phyloP scores from a whole-genome alignment of 2,888 invertebrate species.

The Eucera pruinosa region DNA sequence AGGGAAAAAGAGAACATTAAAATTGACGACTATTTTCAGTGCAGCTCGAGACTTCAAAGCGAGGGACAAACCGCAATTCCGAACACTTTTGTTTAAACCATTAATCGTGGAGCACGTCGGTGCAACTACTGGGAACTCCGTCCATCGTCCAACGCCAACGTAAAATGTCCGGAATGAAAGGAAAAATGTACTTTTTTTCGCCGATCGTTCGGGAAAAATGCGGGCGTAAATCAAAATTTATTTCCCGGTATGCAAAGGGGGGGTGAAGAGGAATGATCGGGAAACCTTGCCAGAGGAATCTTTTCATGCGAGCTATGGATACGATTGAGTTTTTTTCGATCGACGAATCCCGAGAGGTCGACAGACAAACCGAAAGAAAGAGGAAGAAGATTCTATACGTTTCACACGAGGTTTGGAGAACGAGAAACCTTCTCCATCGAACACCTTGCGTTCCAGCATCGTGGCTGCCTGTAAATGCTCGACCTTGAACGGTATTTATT shows the following conservation, averaged over 20 bases:
- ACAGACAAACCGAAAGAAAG: no score
- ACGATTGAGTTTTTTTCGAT: conserved; percentile 10
- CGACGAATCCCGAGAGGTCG: background rate
- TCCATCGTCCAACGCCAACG: background rate
- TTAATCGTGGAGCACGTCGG: conserved; percentile 20
- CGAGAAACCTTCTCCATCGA: conserved; percentile 24
- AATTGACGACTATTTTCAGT: background rate
- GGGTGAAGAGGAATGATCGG: background rate
- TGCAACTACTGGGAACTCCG: no score
- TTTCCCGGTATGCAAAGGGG: background rate
- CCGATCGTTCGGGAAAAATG: conserved; percentile 8
- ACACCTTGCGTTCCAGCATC: conserved; percentile 35
- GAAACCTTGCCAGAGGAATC: conserved; percentile 17
- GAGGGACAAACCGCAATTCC: background rate
- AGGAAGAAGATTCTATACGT: conserved; percentile 6
- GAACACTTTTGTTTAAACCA: conserved; percentile 25
- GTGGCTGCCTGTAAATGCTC: conserved; percentile 45
- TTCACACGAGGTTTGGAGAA: background rate
- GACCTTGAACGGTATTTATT: conserved; percentile 68
- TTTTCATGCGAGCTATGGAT: conserved; percentile 29
- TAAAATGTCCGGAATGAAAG: background rate
- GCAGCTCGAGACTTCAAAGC: conserved; percentile 33
- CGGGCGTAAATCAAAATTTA: conserved; percentile 44
- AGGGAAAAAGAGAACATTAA: background rate
- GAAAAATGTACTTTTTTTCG: conserved; percentile 3